Base-by-base conservation (phyloP, 2,797 vertebrate species). In the Sebastes jordani region DNA sequence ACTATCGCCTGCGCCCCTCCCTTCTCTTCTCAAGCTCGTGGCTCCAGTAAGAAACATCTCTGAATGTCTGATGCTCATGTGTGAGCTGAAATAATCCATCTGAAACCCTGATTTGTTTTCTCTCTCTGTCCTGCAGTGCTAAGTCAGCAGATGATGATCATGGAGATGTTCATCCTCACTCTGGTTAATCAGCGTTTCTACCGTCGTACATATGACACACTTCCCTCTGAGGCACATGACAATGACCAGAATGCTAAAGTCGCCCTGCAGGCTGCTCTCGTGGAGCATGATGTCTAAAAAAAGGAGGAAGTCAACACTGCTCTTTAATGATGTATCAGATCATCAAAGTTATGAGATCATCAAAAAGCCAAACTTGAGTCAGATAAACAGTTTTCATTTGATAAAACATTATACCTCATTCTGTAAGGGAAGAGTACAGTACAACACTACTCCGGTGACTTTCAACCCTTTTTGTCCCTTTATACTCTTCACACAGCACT, bases 91-190 rank as follows among this genome's bases (percentile, higher is more conserved):
- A 72, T n/a, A 34, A 29, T 66, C 23, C 5, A 70, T 25, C 36
- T 80, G 11, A 55, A 59, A 67, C 6, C 25, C 14, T 52, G 20
- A 63, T 38, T 22, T 25, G 36, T 0, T 59, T 20, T 56, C 2
- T 71, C 2, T 29, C 9, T 72, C n/a, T 83, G 1, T 76, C 59
- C 32, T 64, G 2, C 89, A 98, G 97, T 97, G 94, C 90, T 97
- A 11, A 96, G 88, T 87, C 96, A 97, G 88, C 96, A 97, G 94
- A 83, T 97, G 84, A 96, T 97, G 92, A 97, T 98, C 85, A 91
- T 96, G 90, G 97, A 98, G 93, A 97, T 97, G 95, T 97, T 98
- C 91, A 93, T 97, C 84, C 95, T 97, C 83, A 96, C 95, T 46
- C 71, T 98, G 55, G 76, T 96, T 78, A 96, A 91, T 58, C 93